Evolutionary conservation across 2,888 invertebrate species (phyloP).

Genomic region (Lycia hirtaria): DNA sequence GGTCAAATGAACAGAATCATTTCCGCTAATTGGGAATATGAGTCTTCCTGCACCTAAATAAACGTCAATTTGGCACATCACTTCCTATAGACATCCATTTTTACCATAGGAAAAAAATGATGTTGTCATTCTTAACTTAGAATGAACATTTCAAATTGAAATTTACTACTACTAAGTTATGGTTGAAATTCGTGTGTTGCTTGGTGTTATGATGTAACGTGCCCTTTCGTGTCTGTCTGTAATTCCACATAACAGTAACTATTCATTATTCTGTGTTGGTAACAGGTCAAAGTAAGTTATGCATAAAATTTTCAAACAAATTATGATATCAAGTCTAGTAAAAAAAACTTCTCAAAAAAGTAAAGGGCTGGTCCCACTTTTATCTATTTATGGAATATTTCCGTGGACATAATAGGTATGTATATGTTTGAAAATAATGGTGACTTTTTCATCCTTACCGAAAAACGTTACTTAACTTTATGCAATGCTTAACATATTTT

Average conservation of each 20-base stretch:
- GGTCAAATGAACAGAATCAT: neutral
- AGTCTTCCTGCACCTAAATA: neutral
- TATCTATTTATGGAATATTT: too few species aligned
- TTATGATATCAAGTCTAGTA: neutral
- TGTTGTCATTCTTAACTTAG: too few species aligned
- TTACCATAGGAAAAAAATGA: neutral
- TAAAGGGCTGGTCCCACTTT: too few species aligned
- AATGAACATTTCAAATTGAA: too few species aligned
- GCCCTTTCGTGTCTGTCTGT: conserved; percentile 17
- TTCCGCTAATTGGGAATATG: neutral
- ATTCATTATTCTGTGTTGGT: neutral
- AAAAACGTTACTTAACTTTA: too few species aligned
- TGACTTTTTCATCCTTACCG: too few species aligned
- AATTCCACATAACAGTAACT: neutral
- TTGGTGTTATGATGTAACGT: conserved; percentile 2
- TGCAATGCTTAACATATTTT: too few species aligned
- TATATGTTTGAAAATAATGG: too few species aligned
- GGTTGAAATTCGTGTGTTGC: neutral
- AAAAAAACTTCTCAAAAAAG: too few species aligned
- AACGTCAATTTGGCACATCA: neutral
- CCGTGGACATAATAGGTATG: too few species aligned
- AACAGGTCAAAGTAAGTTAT: neutral
- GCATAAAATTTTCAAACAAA: conserved; percentile 2
- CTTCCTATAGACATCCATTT: neutral
- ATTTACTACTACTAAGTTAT: too few species aligned